A percentile compares a stretch with the other conserved stretches of the same genome.
These are phyloP conservation scores for Nymphicus hollandicus DNA, from an alignment of 2,113 vertebrate species.

Conservation along the genomic window DNA sequence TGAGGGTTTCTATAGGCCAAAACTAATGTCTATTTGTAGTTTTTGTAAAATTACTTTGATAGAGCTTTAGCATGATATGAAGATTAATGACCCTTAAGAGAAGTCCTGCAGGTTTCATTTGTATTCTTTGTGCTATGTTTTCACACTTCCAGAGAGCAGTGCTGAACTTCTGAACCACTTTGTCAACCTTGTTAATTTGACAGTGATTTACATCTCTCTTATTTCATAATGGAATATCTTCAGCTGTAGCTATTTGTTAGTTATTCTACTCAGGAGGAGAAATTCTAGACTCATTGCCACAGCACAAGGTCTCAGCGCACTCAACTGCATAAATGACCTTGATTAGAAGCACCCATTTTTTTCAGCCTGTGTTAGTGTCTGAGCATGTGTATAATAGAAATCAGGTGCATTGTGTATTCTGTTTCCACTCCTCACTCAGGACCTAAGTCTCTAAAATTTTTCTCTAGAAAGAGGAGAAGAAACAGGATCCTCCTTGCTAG, in stretches of 20 bases:
- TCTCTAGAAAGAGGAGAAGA: background rate
- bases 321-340: background rate
- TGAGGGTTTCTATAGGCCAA: background rate
- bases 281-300: background rate
- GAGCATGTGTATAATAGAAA: background rate
- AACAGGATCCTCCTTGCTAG: background rate
- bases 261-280: background rate
- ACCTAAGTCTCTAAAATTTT: background rate
- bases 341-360: background rate
- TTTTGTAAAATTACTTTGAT: background rate
- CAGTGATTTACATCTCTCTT: constrained; percentile 51
- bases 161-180: constrained; percentile 52
- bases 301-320: background rate
- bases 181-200: constrained; percentile 47
- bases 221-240: constrained; percentile 21
- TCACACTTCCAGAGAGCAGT: background rate
- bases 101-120: constrained; percentile 44
- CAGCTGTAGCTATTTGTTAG: background rate
- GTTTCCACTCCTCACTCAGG: background rate
- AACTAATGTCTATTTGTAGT: background rate
- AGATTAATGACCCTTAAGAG: constrained; percentile 39
- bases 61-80: background rate
- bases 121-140: background rate
- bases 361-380: background rate
- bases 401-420: background rate